Percentiles rank a stretch among this genome's conserved stretches.
These are phyloP conservation scores for Tachuris rubrigastra DNA, from an alignment of 2,113 vertebrate species.

Conservation along the genomic window DNA sequence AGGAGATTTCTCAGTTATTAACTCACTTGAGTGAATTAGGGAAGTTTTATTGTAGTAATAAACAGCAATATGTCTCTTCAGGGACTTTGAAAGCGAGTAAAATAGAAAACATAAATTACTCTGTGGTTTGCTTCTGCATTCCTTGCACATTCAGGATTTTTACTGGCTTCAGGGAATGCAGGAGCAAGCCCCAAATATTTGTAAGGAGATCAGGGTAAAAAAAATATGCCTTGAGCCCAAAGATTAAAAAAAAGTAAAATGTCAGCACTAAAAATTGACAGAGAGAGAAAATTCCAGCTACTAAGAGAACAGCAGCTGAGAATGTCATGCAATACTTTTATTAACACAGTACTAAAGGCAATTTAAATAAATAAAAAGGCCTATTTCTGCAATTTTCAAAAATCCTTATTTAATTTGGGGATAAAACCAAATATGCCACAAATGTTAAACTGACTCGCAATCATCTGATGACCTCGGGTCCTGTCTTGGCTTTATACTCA, in stretches of 20 bases:
- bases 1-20: constrained; percentile 28
- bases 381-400: neutral
- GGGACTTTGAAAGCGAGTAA: constrained; percentile 14
- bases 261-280: constrained; percentile 25
- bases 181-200: constrained; percentile 27
- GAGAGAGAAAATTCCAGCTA: constrained; percentile 9
- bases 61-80: constrained; percentile 37
- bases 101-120: constrained; percentile 26
- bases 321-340: constrained; percentile 45
- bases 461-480: neutral
- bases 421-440: constrained; percentile 5
- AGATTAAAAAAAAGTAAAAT: constrained; percentile 33
- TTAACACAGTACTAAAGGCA: neutral
- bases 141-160: constrained; percentile 7
- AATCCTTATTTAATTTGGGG: constrained; percentile 4
- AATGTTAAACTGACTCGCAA: neutral
- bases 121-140: constrained; percentile 7
- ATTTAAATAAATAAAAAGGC: constrained; percentile 47
- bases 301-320: neutral
- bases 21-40: constrained; percentile 55
- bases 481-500: neutral
- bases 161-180: constrained; percentile 20
- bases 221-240: constrained; percentile 11
- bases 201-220: constrained; percentile 28
- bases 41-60: constrained; percentile 42